Evolutionary conservation across 1,140 invertebrate species (phyloP).

Genomic region (Anoplolepis gracilipes): DNA sequence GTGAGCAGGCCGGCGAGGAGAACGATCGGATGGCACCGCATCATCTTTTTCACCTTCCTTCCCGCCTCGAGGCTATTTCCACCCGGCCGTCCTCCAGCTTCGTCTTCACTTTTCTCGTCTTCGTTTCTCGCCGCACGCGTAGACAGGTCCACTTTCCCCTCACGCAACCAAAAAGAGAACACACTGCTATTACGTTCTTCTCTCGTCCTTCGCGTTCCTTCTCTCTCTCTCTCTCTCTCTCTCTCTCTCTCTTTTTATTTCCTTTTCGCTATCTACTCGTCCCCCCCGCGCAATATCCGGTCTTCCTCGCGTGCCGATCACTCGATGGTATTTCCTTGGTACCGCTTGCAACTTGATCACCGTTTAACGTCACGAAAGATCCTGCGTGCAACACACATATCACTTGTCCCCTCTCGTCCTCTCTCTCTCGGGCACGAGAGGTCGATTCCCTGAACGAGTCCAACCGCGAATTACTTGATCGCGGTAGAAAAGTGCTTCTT

Average conservation of each 20-base stretch:
- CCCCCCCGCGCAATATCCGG: constrained; percentile 20
- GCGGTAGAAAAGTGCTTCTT: constrained; percentile 9
- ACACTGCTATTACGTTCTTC: constrained; percentile 22
- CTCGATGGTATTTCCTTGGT: constrained; percentile 59
- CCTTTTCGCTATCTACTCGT: not conserved
- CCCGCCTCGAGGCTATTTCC: constrained; percentile 63
- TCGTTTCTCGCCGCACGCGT: constrained; percentile 20
- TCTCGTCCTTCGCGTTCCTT: not conserved
- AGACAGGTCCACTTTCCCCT: not conserved
- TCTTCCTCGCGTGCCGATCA: constrained; percentile 56
- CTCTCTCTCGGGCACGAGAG: constrained; percentile 1
- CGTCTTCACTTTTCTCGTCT: constrained; percentile 59
- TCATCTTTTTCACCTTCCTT: constrained; percentile 78
- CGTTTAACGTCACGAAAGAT: constrained; percentile 67
- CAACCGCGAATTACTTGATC: not conserved
- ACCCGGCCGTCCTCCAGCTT: constrained; percentile 73
- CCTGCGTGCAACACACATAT: constrained; percentile 64
- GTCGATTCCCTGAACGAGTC: not conserved
- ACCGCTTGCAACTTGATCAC: constrained; percentile 59
- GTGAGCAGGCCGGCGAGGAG: constrained; percentile 79
- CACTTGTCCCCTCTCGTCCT: constrained; percentile 35
- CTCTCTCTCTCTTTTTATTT: not conserved
- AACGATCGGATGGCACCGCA: constrained; percentile 80
- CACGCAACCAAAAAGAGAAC: constrained; percentile 35
- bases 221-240: too few relatives aligned